These are phyloP conservation scores for Apoderus coryli DNA, from an alignment of 2,888 invertebrate genomes.

Conservation along the genomic window DNA sequence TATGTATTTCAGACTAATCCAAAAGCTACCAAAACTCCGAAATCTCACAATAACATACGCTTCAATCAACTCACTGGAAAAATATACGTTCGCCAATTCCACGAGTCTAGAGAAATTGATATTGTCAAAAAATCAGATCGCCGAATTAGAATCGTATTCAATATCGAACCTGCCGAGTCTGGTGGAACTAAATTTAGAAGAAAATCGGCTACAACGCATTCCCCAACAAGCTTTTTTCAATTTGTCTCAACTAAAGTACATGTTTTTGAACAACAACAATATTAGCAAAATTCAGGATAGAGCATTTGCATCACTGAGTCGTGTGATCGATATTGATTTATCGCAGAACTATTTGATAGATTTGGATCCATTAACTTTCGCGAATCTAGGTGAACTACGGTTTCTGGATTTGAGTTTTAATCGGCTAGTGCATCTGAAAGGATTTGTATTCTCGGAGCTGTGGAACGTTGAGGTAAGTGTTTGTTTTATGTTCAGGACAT, in stretches of 20 bases:
- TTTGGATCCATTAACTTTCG: slow-evolving; percentile 62
- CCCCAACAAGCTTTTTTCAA: slow-evolving; percentile 58
- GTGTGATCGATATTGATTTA: slow-evolving; percentile 66
- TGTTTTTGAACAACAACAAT: slow-evolving; percentile 75
- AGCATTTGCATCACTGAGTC: slow-evolving; percentile 59
- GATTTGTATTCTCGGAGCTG: slow-evolving; percentile 65
- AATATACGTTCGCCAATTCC: slow-evolving; percentile 61
- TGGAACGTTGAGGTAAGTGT: slow-evolving; percentile 36
- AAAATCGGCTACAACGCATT: slow-evolving; percentile 62
- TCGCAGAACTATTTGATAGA: slow-evolving; percentile 62
- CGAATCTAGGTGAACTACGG: slow-evolving; percentile 57
- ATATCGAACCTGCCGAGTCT: slow-evolving; percentile 60
- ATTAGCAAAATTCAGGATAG: slow-evolving; percentile 72
- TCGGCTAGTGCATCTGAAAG: slow-evolving; percentile 61
- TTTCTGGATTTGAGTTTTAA: slow-evolving; percentile 62
- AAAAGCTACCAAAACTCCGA: slow-evolving; percentile 47
- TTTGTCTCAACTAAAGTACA: slow-evolving; percentile 53
- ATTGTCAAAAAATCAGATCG: slow-evolving; percentile 55
- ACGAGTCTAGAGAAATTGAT: slow-evolving; percentile 51
- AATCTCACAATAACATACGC: slow-evolving; percentile 59
- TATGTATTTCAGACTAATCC: slow-evolving; percentile 19
- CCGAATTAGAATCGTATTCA: slow-evolving; percentile 48
- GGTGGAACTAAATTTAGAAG: slow-evolving; percentile 53
- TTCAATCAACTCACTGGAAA: slow-evolving; percentile 50
- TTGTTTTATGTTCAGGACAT: too few species aligned